Conservation (phyloP, 2,888 invertebrate species). For the Morpho helenor region DNA sequence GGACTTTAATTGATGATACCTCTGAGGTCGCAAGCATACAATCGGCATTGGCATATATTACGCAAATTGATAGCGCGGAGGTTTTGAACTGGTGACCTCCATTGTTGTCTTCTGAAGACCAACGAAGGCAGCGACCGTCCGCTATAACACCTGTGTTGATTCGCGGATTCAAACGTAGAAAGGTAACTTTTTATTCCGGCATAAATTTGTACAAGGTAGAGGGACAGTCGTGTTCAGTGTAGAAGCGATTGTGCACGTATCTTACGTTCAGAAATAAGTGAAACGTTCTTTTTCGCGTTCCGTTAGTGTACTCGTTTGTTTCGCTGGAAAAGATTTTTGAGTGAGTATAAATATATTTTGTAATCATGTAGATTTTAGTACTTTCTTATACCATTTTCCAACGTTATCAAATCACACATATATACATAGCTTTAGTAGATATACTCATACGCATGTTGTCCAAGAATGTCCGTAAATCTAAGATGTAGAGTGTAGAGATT, state of each 20-base stretch:
- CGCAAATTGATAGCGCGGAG: slow-evolving; percentile 16
- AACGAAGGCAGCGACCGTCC: slow-evolving; percentile 11
- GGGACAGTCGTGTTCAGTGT: slow-evolving; percentile 58
- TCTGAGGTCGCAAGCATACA: neutral
- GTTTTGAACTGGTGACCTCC: slow-evolving; percentile 26
- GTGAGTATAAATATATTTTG: slow-evolving; percentile 30
- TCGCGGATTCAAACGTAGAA: slow-evolving; percentile 70
- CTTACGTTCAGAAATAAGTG: slow-evolving; percentile 21
- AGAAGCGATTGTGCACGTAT: slow-evolving; percentile 52
- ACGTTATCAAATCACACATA: no score
- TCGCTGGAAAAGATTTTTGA: slow-evolving; percentile 32
- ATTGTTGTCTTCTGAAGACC: slow-evolving; percentile 14
- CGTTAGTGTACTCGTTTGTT: slow-evolving; percentile 34
- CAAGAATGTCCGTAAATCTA: no score
- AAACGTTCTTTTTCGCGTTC: slow-evolving; percentile 29
- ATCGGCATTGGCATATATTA: slow-evolving; percentile 4
- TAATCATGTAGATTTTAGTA: slow-evolving; percentile 2
- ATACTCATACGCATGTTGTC: neutral
- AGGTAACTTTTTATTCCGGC: slow-evolving; percentile 65
- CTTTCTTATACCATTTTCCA: neutral
- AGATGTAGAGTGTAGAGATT: no score
- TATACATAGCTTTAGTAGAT: no score
- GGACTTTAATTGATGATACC: neutral
- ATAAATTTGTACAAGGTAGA: slow-evolving; percentile 51
- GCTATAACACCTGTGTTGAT: slow-evolving; percentile 26